Evolutionary conservation across 2,888 invertebrate genomes (phyloP).

Genomic region (Phorcus lineatus): DNA sequence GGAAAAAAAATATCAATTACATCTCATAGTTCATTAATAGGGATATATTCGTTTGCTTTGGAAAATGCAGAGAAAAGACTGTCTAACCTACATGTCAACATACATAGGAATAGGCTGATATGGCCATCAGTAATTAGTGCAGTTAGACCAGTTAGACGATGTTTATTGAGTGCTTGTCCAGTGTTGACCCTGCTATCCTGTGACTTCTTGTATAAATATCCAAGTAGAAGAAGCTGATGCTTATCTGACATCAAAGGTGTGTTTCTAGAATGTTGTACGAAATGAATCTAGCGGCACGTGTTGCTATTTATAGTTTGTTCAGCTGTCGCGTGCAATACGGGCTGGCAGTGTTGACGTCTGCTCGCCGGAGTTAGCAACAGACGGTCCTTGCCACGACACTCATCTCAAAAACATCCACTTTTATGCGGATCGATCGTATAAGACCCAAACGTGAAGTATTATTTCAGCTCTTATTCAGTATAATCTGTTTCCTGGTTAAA

Average conservation of each 20-base stretch:
- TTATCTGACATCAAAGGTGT: background rate
- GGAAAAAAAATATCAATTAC: no score
- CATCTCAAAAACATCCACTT: background rate
- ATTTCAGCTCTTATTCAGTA: background rate
- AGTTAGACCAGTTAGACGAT: no score
- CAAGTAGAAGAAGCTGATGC: background rate
- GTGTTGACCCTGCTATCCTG: no score
- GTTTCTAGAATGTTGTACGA: background rate
- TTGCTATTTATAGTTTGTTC: background rate
- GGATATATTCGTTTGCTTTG: no score
- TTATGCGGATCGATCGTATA: background rate
- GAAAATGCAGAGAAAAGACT: no score
- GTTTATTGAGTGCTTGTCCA: no score
- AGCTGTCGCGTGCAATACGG: background rate
- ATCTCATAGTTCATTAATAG: no score
- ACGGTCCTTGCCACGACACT: background rate
- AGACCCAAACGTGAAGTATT: slow-evolving; percentile 7
- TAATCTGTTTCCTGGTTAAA: background rate
- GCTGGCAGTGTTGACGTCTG: background rate
- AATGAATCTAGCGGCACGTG: background rate
- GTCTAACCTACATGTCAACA: no score
- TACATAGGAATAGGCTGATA: no score
- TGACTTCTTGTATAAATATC: no score
- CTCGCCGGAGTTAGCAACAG: background rate
- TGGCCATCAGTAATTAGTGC: no score